Evolutionary conservation across 2,113 vertebrate genomes (phyloP).

Genomic region (Poecile atricapillus): DNA sequence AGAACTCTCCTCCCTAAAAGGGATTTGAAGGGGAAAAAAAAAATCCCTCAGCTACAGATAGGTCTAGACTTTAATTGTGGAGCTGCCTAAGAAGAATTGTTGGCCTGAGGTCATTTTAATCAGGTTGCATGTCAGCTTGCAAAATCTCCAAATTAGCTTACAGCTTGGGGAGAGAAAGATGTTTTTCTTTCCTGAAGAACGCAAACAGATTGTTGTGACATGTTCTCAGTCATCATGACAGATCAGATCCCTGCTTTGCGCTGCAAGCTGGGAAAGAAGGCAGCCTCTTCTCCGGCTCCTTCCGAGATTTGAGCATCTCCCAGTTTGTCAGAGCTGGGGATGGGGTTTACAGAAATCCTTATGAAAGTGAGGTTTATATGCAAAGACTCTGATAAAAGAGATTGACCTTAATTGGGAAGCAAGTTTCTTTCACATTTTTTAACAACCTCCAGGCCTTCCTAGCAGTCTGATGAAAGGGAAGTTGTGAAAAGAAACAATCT

Average conservation of each 20-base stretch:
- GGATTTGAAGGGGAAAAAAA: not conserved
- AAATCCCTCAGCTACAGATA: slow-evolving; percentile 23
- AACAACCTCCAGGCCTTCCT: slow-evolving; percentile 42
- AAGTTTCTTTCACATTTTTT: slow-evolving; percentile 51
- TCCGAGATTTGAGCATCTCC: slow-evolving; percentile 54
- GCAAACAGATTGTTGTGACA: slow-evolving; percentile 78
- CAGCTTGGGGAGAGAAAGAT: slow-evolving; percentile 73
- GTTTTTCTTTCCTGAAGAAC: slow-evolving; percentile 72
- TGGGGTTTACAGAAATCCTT: slow-evolving; percentile 54
- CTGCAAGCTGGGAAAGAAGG: slow-evolving; percentile 22
- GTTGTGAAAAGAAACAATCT: slow-evolving; percentile 48
- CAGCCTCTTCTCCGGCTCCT: slow-evolving; percentile 41
- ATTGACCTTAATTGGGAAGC: slow-evolving; percentile 46
- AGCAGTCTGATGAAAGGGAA: slow-evolving; percentile 50
- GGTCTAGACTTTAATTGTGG: slow-evolving; percentile 60
- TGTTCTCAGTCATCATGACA: slow-evolving; percentile 76
- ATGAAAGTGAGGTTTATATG: slow-evolving; percentile 48
- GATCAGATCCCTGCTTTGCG: slow-evolving; percentile 62
- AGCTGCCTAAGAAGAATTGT: slow-evolving; percentile 65
- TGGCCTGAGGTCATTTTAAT: slow-evolving; percentile 78
- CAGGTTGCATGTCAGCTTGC: slow-evolving; percentile 74
- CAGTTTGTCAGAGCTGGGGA: slow-evolving; percentile 43
- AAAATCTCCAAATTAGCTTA: slow-evolving; percentile 76
- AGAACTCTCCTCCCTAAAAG: slow-evolving; percentile 1
- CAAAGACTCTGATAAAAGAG: slow-evolving; percentile 56